Evolutionary conservation across 2,113 vertebrate species (phyloP), one percentile per base, ranked within the genome.

Genomic region (Myotis lucifugus): DNA sequence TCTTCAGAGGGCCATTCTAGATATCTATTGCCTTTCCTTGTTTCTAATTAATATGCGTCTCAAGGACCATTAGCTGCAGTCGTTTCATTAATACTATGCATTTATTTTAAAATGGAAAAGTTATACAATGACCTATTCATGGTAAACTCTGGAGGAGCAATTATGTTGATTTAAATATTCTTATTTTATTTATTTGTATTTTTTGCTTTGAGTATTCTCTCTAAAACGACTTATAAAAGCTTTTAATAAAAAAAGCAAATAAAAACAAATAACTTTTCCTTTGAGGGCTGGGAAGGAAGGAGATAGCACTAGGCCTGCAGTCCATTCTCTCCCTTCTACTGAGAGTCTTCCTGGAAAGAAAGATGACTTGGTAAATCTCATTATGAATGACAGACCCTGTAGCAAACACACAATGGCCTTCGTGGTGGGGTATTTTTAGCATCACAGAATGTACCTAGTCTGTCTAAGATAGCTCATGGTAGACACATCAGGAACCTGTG

Each of bases 231-330:
- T 19, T 69, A 74, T 40, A 79, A 86, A 83, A 34, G 27, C 13
- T 78, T 92, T 92, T 88, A 50, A 59, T 72, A 37, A 77, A 95
- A 85, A 76, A 92, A 85, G 9, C 66, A 85, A 69, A 29, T 88
- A 50, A 93, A 91, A 61, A 52, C 10, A 59, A 77, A 78, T 90
- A 18, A 34, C 52, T 86, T 78, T 56, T 76, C 23, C 32, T 7
- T 84, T 79, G 21, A 23, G 34, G 56, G 12, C 46, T 88, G 46
- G 27, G 42, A 87, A 93, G 85, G 25, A 72, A 89, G 85, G 40
- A 9, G 50, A 32, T 11, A 76, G 8, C 8, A 40, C 29, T 12
- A 81, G 12, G 73, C 6, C 66, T 91, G 21, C 25, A 84, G n/a
- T 19, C 1, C 4, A 5, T 37, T 73, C 32, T 92, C 42, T 72